Base-by-base conservation (phyloP, 2,797 vertebrate genomes). In the Phrynocephalus vlangalii region DNA sequence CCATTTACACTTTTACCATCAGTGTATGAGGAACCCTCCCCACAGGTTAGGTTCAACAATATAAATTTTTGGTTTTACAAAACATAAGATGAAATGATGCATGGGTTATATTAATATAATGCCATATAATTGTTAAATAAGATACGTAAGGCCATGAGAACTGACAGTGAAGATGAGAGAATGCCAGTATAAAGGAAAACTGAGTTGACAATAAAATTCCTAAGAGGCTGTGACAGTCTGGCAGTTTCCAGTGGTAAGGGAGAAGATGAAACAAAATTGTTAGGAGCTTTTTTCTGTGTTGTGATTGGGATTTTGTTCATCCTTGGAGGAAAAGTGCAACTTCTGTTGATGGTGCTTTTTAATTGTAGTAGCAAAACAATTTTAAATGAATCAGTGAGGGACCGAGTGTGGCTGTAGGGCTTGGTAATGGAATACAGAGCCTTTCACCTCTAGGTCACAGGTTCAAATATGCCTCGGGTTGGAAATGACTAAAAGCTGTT, bases 391-490 rank as follows among this genome's bases (percentile, higher is more conserved):
- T 85, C 68, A 50, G 50, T 56, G 82, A 91, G 90, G 85, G 80
- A 52, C 38, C 80, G 66, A 90, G 73, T 88, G 67, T 89, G 89
- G 82, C 73, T 52, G 1, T 24, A 48, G 83, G 85, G 44, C 78
- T 90, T 90, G 50, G 71, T 90, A 92, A 83, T 83, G 77, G 72
- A 88, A 88, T 91, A 89, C 82, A 79, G 77, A 86, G 56, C 91
- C 86, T 88, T 92, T 91, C 86, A 84, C 87, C 83, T 87, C 0
- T 13, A 84, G 91, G 89, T 93, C 88, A 90, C 20, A 44, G 48
- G 70, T 92, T 93, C 89, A 89, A 84, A 78, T 89, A 81, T 93
- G 87, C 85, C 82, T 84, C 48, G 77, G 88, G 86, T 88, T 91
- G 90, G 89, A 75, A 86, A 83, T 66, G 76, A n/a, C 80, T 91